Evolutionary conservation across 1,140 invertebrate species (phyloP), one percentile per base, ranked within the genome.

Genomic region (Drosophila kohkoa): DNA sequence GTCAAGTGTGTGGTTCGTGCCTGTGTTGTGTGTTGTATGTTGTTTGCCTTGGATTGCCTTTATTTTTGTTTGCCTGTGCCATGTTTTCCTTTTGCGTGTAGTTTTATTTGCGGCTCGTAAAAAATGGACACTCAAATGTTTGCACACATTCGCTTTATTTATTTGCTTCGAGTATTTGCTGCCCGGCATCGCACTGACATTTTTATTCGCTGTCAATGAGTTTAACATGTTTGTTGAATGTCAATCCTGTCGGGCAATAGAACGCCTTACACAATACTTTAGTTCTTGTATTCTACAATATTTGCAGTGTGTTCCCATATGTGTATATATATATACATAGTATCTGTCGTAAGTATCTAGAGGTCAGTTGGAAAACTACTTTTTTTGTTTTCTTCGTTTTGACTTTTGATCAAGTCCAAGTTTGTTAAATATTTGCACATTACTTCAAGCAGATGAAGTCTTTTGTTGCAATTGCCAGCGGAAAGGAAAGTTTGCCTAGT

Each of bases 121-220:
- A 82, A 90, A 85, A 81, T 83, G 80, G 70, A 88, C 83, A 88
- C 80, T 80, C 79, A 66, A 88, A 83, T 88, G 83, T 82, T 88
- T 81, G 76, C 79, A 20, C 52, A 51, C 79, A 71, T 75, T 76
- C 64, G 51, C 57, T 59, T 46, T 81, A 73, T 87, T 87, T 86
- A 79, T 79, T 64, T 49, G 72, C 65, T 59, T 55, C 59, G 25
- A 54, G 63, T 62, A 64, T 82, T 75, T 77, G 49, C 75, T 77
- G 71, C 7, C 32, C 32, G 7, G 60, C 52, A 79, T 59, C 49
- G 63, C 52, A 85, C 85, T 91, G 89, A 86, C 89, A 79, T 81
- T 89, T 91, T 91, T 91, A 91, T 91, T 91, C 62, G 89, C 89
- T 91, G 89, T 91, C 89, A 91, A 91, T 90, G 91, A 90, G 88